These are phyloP conservation scores for Ictalurus punctatus DNA, from an alignment of 2,113 vertebrate genomes.

Conservation along the genomic window DNA sequence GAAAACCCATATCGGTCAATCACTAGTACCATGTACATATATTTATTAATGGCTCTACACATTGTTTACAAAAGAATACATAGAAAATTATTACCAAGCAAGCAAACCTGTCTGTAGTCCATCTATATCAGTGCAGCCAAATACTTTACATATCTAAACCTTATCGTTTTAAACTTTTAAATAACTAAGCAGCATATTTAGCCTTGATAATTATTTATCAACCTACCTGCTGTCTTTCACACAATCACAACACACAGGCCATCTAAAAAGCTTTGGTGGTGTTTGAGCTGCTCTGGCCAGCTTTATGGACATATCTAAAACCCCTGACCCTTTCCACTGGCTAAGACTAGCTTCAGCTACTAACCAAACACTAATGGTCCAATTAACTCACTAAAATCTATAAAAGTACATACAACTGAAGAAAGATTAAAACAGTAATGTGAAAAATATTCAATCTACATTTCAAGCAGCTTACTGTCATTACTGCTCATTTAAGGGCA, in stretches of 20 bases:
- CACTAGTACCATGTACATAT: not conserved
- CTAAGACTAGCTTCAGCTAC: conserved; percentile 14
- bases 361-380: conserved; percentile 6
- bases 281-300: conserved; percentile 9
- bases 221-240: conserved; percentile 74
- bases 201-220: not conserved
- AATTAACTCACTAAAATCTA: not conserved
- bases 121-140: not conserved
- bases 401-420: not conserved
- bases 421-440: not conserved
- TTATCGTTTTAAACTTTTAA: not conserved
- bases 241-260: conserved; percentile 72
- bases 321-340: conserved; percentile 46
- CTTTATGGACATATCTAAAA: not conserved
- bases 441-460: not conserved
- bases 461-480: not conserved
- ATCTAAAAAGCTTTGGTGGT: conserved; percentile 57
- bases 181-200: not conserved
- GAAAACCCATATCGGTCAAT: not conserved
- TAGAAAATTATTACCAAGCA: not conserved
- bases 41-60: not conserved
- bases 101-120: not conserved
- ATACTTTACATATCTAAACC: not conserved
- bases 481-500: conserved; percentile 24
- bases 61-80: not conserved